Evolutionary conservation across 2,113 vertebrate species (phyloP).

Genomic region (Gobio gobio): DNA sequence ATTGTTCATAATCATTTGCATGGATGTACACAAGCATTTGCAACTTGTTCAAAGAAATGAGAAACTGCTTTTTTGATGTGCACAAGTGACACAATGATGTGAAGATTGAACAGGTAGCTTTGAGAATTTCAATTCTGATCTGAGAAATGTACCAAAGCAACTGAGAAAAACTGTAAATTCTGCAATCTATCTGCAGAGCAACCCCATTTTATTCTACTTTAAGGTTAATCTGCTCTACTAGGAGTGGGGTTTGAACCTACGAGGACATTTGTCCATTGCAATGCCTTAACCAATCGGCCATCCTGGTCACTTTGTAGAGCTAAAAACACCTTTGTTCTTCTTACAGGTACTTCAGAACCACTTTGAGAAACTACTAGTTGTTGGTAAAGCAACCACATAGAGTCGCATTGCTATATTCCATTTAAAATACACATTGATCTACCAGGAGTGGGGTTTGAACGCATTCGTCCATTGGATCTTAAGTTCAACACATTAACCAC

Average conservation of each 20-base stretch:
- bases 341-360: background rate
- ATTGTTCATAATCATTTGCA: no score
- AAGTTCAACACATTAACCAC: conserved; percentile 9
- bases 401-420: background rate
- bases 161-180: no score
- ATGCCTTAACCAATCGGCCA: background rate
- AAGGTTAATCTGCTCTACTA: background rate
- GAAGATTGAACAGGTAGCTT: no score
- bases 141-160: no score
- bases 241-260: background rate
- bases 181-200: background rate
- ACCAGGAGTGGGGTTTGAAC: background rate
- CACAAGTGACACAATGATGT: no score
- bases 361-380: background rate
- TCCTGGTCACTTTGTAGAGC: background rate
- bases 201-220: background rate
- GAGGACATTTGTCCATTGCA: background rate
- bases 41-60: no score
- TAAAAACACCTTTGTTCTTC: background rate
- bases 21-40: no score
- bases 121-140: no score
- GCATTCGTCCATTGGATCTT: background rate
- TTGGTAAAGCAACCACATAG: background rate
- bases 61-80: no score
- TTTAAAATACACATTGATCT: background rate